Evolutionary conservation across 2,113 vertebrate genomes (phyloP), one percentile per base, ranked within the genome.

Genomic region (Trichechus manatus): DNA sequence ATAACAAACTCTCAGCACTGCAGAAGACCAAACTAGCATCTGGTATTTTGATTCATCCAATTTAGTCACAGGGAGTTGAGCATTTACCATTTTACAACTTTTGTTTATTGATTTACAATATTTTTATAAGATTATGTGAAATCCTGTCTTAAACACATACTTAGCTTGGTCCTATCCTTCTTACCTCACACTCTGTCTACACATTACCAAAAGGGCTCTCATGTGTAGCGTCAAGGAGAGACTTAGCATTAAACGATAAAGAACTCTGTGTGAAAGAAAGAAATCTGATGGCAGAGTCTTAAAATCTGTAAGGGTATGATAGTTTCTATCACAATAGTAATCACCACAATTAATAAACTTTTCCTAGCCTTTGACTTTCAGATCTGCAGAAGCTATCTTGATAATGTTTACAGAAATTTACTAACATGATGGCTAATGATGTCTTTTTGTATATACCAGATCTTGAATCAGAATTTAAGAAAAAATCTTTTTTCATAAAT

Each of bases 31-130:
- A 97, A 98, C 98, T 97, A 98, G 91, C 98, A 98, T 98, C 97
- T 98, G 98, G 97, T 97, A 97, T 98, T 98, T 97, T 95, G 97
- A 98, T 98, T 98, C 96, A 97, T 96, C 97, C 98, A 97, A 96
- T 98, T 98, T 98, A 98, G 98, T 98, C 96, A 97, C 97, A 98
- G 25, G 91, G 90, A 94, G 74, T 96, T 97, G 87, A 96, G 85
- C 96, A 98, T 95, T 98, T 98, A 95, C 4, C 42, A 92, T 31
- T 97, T 98, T 98, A 97, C 64, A 92, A 97, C 25, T 96, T 98
- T 97, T 98, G 89, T 97, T 97, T 98, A 98, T 98, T 97, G 97
- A 97, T 97, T 97, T 98, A 97, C 97, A 98, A 95, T 93, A 93
- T 98, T 97, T 98, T 98, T 97, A 97, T 96, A 97, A 96, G 94